Base-by-base conservation (phyloP, 2,888 invertebrate genomes). In the Orthosia incerta region DNA sequence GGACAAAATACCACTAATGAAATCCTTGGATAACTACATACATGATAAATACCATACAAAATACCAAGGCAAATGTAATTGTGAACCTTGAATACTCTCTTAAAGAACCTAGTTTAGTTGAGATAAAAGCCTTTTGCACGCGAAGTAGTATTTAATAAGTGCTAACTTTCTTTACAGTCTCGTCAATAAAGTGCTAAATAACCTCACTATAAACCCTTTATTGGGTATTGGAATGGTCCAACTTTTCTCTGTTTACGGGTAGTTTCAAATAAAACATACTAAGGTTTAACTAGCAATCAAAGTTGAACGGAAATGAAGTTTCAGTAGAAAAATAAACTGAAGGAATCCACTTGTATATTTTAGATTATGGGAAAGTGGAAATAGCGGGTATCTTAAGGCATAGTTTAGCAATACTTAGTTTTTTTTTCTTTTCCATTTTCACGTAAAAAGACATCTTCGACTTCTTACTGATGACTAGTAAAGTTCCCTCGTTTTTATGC, bases 81-180 rank as follows among this genome's bases (percentile, higher is more conserved):
- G 31, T 31, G 31, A 31, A 31, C 31, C 31, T 31, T 31, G 31
- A 31, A 31, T 31, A 31, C 31, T 31, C 31, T 31, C 5, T 5
- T 31, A 31, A 7, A 31, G 31, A 31, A 31, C 31, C 7, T 31
- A 5, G 26, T 26, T 26, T 0, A 9, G 46, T 39, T 15, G 16
- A 45, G 20, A 31, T 71, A 71, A 72, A 72, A 56, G 64, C 20
- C 56, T 73, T 16, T 53, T 16, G 60, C 71, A 75, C 64, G 69
- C 79, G 56, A 81, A 65, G 31, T n/a, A 51, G 66, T 74, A 59
- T 75, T 82, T 80, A 74, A 60, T 71, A 59, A 55, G 61, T 67
- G 51, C 55, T 63, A 63, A 80, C 50, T 67, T 76, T 66, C 55
- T 71, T 66, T 59, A 66, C 23, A 55, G 62, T 31, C 20, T 23